Base-by-base conservation (phyloP, 1,140 invertebrate species). In the Acarapis woodi region DNA sequence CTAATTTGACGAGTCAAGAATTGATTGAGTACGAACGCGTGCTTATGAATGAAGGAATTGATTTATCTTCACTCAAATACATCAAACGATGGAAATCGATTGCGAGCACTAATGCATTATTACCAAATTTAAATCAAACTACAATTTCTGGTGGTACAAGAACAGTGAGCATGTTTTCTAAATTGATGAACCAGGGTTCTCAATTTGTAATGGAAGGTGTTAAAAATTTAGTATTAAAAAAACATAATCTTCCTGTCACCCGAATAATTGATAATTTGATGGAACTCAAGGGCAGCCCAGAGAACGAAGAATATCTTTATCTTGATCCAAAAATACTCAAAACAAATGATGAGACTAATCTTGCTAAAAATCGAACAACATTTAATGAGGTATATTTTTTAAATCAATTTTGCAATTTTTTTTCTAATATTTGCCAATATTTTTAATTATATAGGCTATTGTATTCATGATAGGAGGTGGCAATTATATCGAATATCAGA, bases 181-280 rank as follows among this genome's bases (percentile, higher is more conserved):
- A 96, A 58, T 62, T 99, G 12, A 74, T 97, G 49, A 80, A 73
- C 4, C 83, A 93, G 55, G 85, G 83, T 20, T 94, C 85, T 2
- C 83, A 80, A 32, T 93, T 96, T 60, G 83, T 96, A 0, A 97
- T 97, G 87, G 90, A 97, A 60, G 90, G 90, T 25, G 90, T 97
- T 1, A 94, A 97, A 57, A 97, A 97, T 65, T 65, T 99, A 41
- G 88, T 96, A 23, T 76, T 96, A 5, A 97, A 97, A 54, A 85
- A 96, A 61, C 43, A 76, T 68, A 83, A 80, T 62, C 58, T 88
- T 24, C 82, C 80, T 3, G 67, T 87, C 1, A 90, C 82, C 2
- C 69, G 74, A 57, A 77, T 93, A 44, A 73, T 83, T 2, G 80
- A 88, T 49, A 72, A 80, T 46, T 56, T 88, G 22, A 82, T 88